phyloP scores from a whole-genome alignment of 2,888 invertebrate genomes.

The Loripinus fragilis region DNA sequence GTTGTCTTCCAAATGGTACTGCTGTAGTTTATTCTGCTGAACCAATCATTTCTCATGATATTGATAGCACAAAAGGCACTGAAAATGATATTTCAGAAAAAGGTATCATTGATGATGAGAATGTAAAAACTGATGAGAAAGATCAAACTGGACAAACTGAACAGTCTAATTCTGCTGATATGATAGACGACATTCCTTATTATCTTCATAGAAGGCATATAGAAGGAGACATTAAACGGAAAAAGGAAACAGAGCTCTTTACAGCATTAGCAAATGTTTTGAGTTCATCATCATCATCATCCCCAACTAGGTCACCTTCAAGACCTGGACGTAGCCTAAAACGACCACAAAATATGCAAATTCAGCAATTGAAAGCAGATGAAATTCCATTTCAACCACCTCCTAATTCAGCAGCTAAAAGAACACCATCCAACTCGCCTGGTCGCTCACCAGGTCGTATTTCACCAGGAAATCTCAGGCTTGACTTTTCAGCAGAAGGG shows the following conservation, averaged over 20 bases:
- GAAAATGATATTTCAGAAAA: conserved; percentile 11
- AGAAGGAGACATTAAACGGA: conserved; percentile 53
- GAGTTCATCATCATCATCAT: conserved; percentile 22
- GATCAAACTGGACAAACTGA: background rate
- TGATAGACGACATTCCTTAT: conserved; percentile 82
- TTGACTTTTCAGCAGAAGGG: conserved; percentile 30
- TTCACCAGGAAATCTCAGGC: background rate
- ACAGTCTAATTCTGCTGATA: conserved; percentile 52
- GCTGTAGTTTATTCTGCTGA: conserved; percentile 17
- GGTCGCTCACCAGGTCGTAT: conserved; percentile 37
- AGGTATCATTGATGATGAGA: conserved; percentile 21
- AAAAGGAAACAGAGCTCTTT: conserved; percentile 57
- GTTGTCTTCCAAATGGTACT: conserved; percentile 25
- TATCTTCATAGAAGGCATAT: conserved; percentile 63
- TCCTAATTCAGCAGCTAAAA: conserved; percentile 34
- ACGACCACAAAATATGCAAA: conserved; percentile 65
- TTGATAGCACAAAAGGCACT: background rate
- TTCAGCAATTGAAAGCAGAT: conserved; percentile 65
- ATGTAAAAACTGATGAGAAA: background rate
- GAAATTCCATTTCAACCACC: conserved; percentile 58
- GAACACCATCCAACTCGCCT: conserved; percentile 55
- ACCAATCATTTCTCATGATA: background rate
- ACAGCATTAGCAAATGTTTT: conserved; percentile 60
- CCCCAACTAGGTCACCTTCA: conserved; percentile 17
- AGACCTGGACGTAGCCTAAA: conserved; percentile 61